phyloP scores from a whole-genome alignment of 2,113 vertebrate genomes.

The Neolamprologus hecqui region DNA sequence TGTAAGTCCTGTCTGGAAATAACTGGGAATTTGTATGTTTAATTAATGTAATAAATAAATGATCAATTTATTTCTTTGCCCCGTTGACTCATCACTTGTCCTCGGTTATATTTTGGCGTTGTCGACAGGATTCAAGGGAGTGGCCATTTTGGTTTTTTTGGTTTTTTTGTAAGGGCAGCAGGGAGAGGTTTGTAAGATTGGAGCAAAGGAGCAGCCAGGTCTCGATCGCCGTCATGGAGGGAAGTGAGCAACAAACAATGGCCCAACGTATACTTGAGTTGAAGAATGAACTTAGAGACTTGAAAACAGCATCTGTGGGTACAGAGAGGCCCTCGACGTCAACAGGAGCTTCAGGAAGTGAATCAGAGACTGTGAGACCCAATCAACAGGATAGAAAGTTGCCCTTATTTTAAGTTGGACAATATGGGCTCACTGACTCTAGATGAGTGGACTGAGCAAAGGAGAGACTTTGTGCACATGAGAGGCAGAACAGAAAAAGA shows the following conservation, averaged over 20 bases:
- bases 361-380: not conserved
- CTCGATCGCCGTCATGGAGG: not conserved
- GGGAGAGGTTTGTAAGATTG: not conserved
- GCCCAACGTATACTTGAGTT: not conserved
- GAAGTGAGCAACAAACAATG: not conserved
- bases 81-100: too few species aligned
- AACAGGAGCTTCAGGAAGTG: not conserved
- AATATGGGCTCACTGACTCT: not conserved
- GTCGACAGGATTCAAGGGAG: not conserved
- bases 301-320: fast-evolving
- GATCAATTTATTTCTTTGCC: too few species aligned
- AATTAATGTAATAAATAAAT: too few species aligned
- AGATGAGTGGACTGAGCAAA: not conserved
- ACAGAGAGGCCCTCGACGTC: not conserved
- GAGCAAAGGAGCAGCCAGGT: not conserved
- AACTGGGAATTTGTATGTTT: too few species aligned
- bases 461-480: not conserved
- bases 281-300: not conserved
- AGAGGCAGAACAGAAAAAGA: not conserved
- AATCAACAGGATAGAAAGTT: not conserved
- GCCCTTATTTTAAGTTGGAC: not conserved
- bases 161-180: not conserved
- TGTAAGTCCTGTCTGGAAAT: too few species aligned
- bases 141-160: not conserved
- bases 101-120: not conserved